phyloP scores from a whole-genome alignment of 2,113 vertebrate genomes.

The Circaetus cinerascens region DNA sequence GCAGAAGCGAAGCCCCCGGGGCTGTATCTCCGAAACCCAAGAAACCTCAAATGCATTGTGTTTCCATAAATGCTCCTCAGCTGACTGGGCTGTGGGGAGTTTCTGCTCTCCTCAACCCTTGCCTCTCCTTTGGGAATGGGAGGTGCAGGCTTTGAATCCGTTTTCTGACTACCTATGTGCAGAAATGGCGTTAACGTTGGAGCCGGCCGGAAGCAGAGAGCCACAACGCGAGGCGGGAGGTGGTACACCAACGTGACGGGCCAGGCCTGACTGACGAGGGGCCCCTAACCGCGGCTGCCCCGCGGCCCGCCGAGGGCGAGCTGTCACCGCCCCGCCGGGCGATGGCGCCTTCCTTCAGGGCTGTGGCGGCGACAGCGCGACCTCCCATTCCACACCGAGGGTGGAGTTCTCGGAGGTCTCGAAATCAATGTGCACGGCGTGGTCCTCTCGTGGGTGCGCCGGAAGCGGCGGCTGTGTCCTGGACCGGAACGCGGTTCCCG shows the following conservation, averaged over 20 bases:
- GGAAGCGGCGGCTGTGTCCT: no score
- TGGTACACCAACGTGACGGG: fast-evolving
- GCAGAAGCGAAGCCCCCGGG: neutral
- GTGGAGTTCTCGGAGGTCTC: no score
- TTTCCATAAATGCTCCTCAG: slow-evolving; percentile 36
- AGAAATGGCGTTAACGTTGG: fast-evolving
- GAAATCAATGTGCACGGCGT: no score
- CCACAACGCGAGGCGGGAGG: neutral
- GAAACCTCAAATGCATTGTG: slow-evolving; percentile 35
- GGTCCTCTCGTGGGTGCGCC: no score
- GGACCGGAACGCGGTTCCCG: no score
- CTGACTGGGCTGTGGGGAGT: neutral
- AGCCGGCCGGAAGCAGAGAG: fast-evolving
- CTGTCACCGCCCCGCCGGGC: fast-evolving
- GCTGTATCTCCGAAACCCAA: neutral
- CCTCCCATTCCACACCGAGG: no score
- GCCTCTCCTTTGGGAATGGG: neutral
- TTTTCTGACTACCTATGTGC: neutral
- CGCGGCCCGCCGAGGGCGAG: fast-evolving
- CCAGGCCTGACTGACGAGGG: fast-evolving
- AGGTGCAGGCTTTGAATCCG: neutral
- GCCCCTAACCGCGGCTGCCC: fast-evolving
- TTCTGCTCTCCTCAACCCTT: neutral
- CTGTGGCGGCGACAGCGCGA: fast-evolving
- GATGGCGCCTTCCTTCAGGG: neutral